Conservation (phyloP, 1,140 invertebrate species). For the Condylostylus longicornis region DNA sequence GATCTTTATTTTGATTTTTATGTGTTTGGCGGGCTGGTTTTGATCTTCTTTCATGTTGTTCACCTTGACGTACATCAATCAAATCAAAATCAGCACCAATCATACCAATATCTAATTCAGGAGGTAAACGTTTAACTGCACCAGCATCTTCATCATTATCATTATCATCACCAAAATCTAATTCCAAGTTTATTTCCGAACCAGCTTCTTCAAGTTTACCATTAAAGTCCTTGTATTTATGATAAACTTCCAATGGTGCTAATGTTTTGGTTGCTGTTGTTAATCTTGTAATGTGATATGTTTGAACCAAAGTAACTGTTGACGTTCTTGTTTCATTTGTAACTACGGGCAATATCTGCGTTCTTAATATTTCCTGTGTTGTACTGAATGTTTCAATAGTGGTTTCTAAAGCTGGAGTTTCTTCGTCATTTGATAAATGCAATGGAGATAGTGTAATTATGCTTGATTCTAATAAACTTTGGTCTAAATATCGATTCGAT, state of each 20-base stretch:
- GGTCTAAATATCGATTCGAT: constrained; percentile 54
- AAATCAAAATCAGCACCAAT: constrained; percentile 53
- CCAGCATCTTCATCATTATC: constrained; percentile 49
- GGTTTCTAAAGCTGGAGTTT: constrained; percentile 69
- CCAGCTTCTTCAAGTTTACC: constrained; percentile 74
- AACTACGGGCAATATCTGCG: constrained; percentile 68
- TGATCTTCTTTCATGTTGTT: constrained; percentile 30
- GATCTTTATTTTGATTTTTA: neutral
- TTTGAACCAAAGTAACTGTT: constrained; percentile 67
- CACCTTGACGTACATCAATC: constrained; percentile 44
- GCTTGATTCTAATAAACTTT: constrained; percentile 55
- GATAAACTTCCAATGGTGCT: constrained; percentile 70
- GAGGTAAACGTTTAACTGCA: constrained; percentile 38
- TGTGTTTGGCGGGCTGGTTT: constrained; percentile 14
- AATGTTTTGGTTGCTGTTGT: constrained; percentile 78
- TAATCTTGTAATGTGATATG: constrained; percentile 68
- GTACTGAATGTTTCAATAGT: constrained; percentile 83
- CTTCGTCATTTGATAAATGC: constrained; percentile 51
- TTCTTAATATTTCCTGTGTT: constrained; percentile 70
- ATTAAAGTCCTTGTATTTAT: constrained; percentile 77
- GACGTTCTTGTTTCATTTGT: constrained; percentile 52
- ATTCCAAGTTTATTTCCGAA: constrained; percentile 65
- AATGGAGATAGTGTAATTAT: constrained; percentile 69
- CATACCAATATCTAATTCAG: constrained; percentile 46
- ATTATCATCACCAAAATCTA: constrained; percentile 70